Conservation (phyloP, 2,888 invertebrate genomes). For the Asteroscopus sphinx region DNA sequence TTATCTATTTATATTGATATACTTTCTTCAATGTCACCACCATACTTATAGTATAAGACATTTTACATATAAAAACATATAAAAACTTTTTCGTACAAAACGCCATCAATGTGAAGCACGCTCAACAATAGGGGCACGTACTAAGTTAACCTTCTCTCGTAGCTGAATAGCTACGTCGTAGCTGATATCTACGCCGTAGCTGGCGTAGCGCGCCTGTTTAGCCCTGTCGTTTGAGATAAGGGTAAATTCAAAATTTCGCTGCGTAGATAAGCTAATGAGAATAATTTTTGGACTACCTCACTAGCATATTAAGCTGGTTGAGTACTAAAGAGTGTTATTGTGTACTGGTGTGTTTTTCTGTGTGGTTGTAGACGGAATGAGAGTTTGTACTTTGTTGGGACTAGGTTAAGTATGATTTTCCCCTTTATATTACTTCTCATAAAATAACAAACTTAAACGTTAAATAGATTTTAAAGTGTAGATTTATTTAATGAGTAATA, state of each 20-base stretch:
- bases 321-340: slow-evolving; percentile 28
- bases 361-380: background rate
- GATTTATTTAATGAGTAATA: too few relatives aligned
- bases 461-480: too few relatives aligned
- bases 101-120: slow-evolving; percentile 60
- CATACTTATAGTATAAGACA: too few relatives aligned
- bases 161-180: slow-evolving; percentile 62
- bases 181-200: slow-evolving; percentile 67
- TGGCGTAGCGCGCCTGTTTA: slow-evolving; percentile 71
- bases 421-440: too few relatives aligned
- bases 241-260: slow-evolving; percentile 72
- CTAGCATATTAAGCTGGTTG: slow-evolving; percentile 69
- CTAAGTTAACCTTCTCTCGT: slow-evolving; percentile 70
- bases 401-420: background rate
- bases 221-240: slow-evolving; percentile 76
- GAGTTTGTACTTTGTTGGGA: background rate
- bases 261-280: slow-evolving; percentile 82
- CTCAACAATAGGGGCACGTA: slow-evolving; percentile 70
- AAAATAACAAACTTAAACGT: too few relatives aligned
- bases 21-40: too few relatives aligned
- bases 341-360: slow-evolving; percentile 8
- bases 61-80: background rate
- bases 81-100: slow-evolving; percentile 36
- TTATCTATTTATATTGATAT: too few relatives aligned
- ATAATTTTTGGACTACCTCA: slow-evolving; percentile 73